Conservation (phyloP, 2,113 vertebrate species). For the Varanus komodoensis region DNA sequence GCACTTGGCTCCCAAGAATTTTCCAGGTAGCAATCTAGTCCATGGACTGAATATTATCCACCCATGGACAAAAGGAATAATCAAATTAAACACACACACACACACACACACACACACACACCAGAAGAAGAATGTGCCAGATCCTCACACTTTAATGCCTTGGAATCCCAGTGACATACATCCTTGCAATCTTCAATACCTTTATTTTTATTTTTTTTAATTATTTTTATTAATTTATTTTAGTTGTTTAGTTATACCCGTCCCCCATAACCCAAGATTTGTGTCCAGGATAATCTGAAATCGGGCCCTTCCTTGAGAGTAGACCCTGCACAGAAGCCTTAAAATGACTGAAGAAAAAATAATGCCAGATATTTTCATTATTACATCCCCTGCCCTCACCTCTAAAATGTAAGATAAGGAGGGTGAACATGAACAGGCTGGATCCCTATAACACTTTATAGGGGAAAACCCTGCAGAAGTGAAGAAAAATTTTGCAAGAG, state of each 20-base stretch:
- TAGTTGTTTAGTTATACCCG: too few relatives aligned
- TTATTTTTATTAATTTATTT: too few relatives aligned
- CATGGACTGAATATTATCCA: too few relatives aligned
- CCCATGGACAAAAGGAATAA: neutral
- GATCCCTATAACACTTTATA: neutral
- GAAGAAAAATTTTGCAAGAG: neutral
- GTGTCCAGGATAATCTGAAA: neutral
- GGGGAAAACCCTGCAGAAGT: neutral
- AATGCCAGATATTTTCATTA: neutral
- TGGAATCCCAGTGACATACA: neutral
- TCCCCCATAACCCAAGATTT: neutral
- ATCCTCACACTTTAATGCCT: neutral
- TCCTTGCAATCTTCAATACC: neutral
- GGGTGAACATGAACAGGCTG: neutral
- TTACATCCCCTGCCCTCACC: neutral
- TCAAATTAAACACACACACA: too few relatives aligned
- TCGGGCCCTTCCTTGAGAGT: neutral
- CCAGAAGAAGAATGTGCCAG: neutral
- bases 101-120: too few relatives aligned
- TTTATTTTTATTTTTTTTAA: too few relatives aligned
- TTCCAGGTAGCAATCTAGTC: too few relatives aligned
- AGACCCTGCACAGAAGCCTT: neutral
- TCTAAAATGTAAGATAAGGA: neutral
- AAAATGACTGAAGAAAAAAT: neutral
- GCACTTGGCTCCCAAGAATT: too few relatives aligned